Evolutionary conservation across 2,797 vertebrate species (phyloP).

Genomic region (Cynopterus sphinx): DNA sequence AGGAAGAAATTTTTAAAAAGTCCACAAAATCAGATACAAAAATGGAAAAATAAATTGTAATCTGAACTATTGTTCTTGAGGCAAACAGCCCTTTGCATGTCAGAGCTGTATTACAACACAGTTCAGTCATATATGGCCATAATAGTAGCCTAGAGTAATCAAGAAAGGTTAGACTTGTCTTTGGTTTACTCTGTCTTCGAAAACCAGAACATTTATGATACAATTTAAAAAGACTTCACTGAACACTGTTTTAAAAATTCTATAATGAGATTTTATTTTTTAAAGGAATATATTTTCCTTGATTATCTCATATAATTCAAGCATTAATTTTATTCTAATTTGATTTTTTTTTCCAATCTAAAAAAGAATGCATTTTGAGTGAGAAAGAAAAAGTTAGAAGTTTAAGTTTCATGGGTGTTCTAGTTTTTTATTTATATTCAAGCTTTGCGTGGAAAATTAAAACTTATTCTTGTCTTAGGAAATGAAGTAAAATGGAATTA

Average conservation of each 20-base stretch:
- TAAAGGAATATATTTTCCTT: conserved; percentile 14
- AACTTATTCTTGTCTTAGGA: not conserved
- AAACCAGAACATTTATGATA: not conserved
- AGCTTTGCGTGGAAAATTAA: conserved; percentile 18
- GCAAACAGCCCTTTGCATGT: not conserved
- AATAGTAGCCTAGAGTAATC: not conserved
- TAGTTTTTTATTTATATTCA: not conserved
- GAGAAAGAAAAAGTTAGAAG: not conserved
- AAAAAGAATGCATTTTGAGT: not conserved
- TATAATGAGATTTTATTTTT: not conserved
- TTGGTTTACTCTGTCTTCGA: not conserved
- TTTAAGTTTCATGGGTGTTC: not conserved
- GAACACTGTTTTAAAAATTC: not conserved
- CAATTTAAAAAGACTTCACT: not conserved
- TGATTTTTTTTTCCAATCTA: not conserved
- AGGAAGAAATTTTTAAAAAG: not conserved
- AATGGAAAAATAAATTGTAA: not conserved
- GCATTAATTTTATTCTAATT: not conserved
- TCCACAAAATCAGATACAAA: not conserved
- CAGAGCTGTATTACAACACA: not conserved
- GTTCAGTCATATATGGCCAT: not conserved
- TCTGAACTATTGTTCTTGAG: not conserved
- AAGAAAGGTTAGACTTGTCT: not conserved
- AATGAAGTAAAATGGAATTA: conserved; percentile 24
- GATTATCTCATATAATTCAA: not conserved